These are phyloP conservation scores for Pterostichus niger DNA, from an alignment of 2,888 invertebrate species.

Conservation along the genomic window DNA sequence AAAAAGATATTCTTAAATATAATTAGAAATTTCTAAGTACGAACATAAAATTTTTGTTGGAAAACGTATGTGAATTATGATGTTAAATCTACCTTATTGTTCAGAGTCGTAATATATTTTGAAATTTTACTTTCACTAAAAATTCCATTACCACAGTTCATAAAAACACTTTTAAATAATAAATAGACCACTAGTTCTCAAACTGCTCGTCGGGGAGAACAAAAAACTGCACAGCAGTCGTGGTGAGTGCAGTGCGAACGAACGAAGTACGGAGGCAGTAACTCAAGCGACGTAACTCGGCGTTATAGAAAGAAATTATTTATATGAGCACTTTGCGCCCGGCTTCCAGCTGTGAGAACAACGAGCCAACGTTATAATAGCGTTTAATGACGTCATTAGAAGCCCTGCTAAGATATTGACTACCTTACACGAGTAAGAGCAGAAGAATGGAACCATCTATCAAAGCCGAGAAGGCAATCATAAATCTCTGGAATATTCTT, in stretches of 20 bases:
- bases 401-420: slow-evolving; percentile 66
- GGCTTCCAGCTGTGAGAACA: slow-evolving; percentile 62
- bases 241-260: slow-evolving; percentile 13
- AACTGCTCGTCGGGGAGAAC: background rate
- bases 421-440: slow-evolving; percentile 62
- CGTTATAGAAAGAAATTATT: slow-evolving; percentile 64
- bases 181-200: slow-evolving; percentile 7
- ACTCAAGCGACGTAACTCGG: background rate
- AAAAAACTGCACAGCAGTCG: slow-evolving; percentile 10
- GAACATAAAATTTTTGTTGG: no score
- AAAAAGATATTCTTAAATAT: no score
- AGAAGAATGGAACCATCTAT: slow-evolving; percentile 63
- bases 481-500: slow-evolving; percentile 61
- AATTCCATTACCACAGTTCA: slow-evolving; percentile 26
- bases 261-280: slow-evolving; percentile 15
- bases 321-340: slow-evolving; percentile 63
- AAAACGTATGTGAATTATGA: background rate
- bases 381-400: slow-evolving; percentile 66
- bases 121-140: slow-evolving; percentile 1
- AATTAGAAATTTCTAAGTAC: no score
- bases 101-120: background rate
- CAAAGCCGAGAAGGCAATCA: slow-evolving; percentile 62
- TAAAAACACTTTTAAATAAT: slow-evolving; percentile 35
- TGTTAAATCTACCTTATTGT: background rate
- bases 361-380: slow-evolving; percentile 62